Evolutionary conservation across 2,113 vertebrate genomes (phyloP).

Genomic region (Sylvilagus bachmani): DNA sequence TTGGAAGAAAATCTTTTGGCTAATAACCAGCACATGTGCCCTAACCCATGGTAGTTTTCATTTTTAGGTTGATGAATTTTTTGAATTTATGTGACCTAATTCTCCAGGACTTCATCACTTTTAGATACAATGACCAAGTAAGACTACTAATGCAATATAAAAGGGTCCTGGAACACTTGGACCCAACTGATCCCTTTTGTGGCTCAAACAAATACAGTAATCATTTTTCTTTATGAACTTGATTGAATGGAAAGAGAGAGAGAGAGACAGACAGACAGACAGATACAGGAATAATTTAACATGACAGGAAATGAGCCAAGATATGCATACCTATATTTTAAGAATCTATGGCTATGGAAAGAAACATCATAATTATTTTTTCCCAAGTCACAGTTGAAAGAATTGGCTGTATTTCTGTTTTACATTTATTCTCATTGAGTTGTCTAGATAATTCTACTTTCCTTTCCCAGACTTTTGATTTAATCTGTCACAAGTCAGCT

Average conservation of each 20-base stretch:
- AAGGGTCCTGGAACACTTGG: background rate
- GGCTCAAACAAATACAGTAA: background rate
- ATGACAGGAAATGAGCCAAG: background rate
- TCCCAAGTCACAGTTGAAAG: background rate
- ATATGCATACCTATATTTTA: background rate
- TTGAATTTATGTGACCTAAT: background rate
- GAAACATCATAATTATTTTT: conserved; percentile 39
- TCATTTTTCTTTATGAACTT: background rate
- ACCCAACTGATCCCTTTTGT: background rate
- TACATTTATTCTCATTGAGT: background rate
- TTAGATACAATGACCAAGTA: conserved; percentile 1
- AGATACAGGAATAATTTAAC: background rate
- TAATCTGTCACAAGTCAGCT: conserved; percentile 48
- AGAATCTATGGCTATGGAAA: background rate
- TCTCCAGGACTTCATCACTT: background rate
- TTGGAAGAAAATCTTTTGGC: conserved; percentile 7
- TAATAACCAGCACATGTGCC: background rate
- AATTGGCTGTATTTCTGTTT: background rate
- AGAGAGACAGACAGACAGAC: too few relatives aligned
- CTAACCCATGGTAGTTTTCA: background rate
- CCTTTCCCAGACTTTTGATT: conserved; percentile 44
- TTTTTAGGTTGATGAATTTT: background rate
- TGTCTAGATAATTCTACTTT: background rate
- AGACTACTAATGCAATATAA: background rate
- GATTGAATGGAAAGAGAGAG: background rate